Conservation (phyloP, 2,797 vertebrate species). For the Picus viridis region DNA sequence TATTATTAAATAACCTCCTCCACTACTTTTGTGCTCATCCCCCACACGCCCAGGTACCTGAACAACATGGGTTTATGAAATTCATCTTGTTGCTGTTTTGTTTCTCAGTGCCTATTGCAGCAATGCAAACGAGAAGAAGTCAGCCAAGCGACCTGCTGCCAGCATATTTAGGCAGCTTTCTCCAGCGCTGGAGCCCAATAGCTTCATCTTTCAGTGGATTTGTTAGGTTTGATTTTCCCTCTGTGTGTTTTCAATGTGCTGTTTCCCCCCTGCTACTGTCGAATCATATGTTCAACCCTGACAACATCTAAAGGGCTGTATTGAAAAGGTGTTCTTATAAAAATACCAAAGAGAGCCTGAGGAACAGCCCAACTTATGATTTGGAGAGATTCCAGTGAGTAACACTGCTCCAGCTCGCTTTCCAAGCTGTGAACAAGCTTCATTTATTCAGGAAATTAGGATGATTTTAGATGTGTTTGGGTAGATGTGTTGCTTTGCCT, state of each 20-base stretch:
- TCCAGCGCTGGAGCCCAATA: background rate
- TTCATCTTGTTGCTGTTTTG: background rate
- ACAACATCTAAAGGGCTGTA: background rate
- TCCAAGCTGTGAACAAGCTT: background rate
- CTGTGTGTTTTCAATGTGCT: background rate
- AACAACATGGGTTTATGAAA: background rate
- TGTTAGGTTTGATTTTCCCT: fast-evolving
- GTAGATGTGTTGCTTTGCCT: conserved; percentile 44
- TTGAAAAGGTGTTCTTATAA: conserved; percentile 20
- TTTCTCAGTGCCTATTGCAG: background rate
- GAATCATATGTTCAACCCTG: background rate
- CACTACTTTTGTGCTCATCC: background rate
- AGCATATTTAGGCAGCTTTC: background rate
- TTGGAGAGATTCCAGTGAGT: conserved; percentile 12
- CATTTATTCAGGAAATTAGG: background rate
- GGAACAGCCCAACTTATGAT: background rate
- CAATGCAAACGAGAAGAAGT: background rate
- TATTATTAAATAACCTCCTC: background rate
- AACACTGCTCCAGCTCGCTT: background rate
- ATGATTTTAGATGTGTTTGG: conserved; percentile 4
- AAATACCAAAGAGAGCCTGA: background rate
- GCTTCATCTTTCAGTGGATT: background rate
- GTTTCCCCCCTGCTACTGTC: background rate
- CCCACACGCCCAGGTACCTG: background rate
- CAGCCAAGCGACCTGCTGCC: background rate